Base-by-base conservation (phyloP, 2,113 vertebrate species). In the Choloepus hoffmanni region DNA sequence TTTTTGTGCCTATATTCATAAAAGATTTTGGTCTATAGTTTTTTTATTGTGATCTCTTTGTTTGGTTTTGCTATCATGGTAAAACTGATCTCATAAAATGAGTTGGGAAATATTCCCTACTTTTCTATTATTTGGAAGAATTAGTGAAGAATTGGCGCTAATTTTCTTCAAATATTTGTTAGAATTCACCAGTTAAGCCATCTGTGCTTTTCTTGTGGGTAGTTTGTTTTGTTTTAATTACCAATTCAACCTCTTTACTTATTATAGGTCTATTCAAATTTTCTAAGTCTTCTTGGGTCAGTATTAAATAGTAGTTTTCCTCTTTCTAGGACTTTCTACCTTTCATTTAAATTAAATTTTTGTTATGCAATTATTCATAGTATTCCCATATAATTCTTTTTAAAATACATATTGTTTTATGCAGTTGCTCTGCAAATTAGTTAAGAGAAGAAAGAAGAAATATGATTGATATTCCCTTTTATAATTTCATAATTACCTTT, bases 401-500 rank as follows among this genome's bases (percentile, higher is more conserved):
- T 12, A 36, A 36, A 36, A 36, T 77, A 87, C 15, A 2, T 90
- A n/a, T 28, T 14, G 1, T 9, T 58, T 86, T 43, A 19, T 33
- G 18, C 15, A n/a, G 15, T 15, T 74, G 21, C 43, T 65, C 70
- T 92, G 45, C 28, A 82, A 85, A 28, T 36, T 36, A 36, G 36
- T 36, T 82, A 73, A 72, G 14, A 94, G 90, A 50, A 90, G n/a
- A 79, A 67, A 68, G 53, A 62, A 40, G 7, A 62, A 74, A 33
- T 60, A 50, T 15, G 15, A 43, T 24, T 68, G 58, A 48, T 53
- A 40, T 43, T 36, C 5, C 90, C 40, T 89, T 85, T 67, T 65
- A 7, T 89, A 89, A 53, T 79, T 85, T 50, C 7, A 8, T 89
- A 82, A 79, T 90, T 60, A 74, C n/a, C 55, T 95, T 18, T 72